These are phyloP conservation scores for Todus mexicanus DNA, from an alignment of 2,797 vertebrate genomes.

Conservation along the genomic window DNA sequence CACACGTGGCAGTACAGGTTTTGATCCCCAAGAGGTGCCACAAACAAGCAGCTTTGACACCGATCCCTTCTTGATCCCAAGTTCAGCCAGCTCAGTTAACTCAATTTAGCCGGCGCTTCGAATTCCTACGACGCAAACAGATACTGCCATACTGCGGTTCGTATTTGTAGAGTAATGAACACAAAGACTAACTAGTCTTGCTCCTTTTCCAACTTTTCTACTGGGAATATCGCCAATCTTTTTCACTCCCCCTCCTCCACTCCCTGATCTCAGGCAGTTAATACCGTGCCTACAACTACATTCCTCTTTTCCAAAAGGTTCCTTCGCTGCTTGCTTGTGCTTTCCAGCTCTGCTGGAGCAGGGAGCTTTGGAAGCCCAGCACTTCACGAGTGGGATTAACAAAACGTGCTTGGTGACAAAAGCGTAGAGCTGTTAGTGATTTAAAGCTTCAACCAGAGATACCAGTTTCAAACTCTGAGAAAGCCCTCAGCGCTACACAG, in stretches of 20 bases:
- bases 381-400: neutral
- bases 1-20: rapidly evolving
- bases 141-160: neutral
- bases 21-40: neutral
- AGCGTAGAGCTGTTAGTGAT: neutral
- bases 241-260: neutral
- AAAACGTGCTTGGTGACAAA: slow-evolving; percentile 1
- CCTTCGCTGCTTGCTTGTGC: neutral
- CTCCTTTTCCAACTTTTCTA: slow-evolving; percentile 9
- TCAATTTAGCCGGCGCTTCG: neutral
- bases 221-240: slow-evolving; percentile 28
- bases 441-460: neutral
- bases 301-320: neutral
- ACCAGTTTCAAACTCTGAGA: neutral
- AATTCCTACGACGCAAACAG: neutral
- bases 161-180: neutral
- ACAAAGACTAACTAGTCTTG: neutral
- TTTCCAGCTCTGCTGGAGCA: neutral
- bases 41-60: neutral
- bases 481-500: neutral
- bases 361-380: neutral
- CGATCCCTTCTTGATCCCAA: neutral
- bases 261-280: slow-evolving; percentile 28
- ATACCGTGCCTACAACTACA: neutral
- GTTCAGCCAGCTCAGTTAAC: neutral